Evolutionary conservation across 2,113 vertebrate species (phyloP).

Genomic region (Fulica atra): DNA sequence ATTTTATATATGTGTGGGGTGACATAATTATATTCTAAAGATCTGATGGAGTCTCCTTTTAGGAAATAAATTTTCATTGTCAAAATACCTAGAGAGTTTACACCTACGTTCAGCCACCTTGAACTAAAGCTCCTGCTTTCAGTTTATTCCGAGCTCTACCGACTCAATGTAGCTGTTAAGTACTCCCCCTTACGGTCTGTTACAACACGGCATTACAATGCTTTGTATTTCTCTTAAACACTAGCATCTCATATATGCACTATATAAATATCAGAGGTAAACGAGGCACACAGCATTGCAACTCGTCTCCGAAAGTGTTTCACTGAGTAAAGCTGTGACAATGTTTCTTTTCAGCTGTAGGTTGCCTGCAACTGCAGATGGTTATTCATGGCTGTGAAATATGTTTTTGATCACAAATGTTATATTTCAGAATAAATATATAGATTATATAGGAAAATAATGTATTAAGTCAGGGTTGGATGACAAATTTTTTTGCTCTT

Average conservation of each 20-base stretch:
- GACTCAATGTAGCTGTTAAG: background rate
- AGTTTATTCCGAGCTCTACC: background rate
- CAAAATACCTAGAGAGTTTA: background rate
- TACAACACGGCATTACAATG: background rate
- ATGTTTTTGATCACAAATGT: background rate
- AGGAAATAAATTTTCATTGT: background rate
- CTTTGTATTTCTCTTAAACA: background rate
- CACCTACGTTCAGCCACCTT: background rate
- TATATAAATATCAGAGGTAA: background rate
- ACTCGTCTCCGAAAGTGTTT: background rate
- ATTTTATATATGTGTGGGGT: background rate
- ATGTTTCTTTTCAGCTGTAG: background rate
- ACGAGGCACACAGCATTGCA: background rate
- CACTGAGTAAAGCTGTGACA: background rate
- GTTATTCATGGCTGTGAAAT: background rate
- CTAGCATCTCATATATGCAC: background rate
- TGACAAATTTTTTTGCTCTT: background rate
- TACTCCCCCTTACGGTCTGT: slow-evolving; percentile 34
- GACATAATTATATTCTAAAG: background rate
- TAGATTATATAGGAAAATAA: background rate
- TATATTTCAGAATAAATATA: background rate
- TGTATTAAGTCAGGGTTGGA: background rate
- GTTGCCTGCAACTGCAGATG: background rate
- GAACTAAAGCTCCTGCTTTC: background rate
- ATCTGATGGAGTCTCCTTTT: background rate